Evolutionary conservation across 2,888 invertebrate species (phyloP), one percentile per base, ranked within the genome.

Genomic region (Cryptophagus acutangulus): DNA sequence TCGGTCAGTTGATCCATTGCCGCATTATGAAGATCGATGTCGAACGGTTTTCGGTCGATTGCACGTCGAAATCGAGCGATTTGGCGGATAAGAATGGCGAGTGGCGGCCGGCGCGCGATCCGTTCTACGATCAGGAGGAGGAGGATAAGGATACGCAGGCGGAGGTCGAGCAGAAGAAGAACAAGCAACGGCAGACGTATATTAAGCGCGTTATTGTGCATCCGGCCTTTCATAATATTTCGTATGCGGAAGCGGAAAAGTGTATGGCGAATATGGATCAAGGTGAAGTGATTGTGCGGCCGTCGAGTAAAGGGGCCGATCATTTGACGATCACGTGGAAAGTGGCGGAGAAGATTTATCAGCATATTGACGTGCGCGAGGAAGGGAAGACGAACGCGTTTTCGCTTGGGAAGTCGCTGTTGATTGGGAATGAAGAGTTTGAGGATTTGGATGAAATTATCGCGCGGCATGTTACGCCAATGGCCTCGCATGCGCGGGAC

Each of bases 371-470:
- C 65, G 84, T 99, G 0, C 76, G 85, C 33, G 99, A 99, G 69
- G 89, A 94, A 63, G 92, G 92, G 9, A 99, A 99, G 72, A 88
- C 91, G 62, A 96, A 97, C 65, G 87, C 89, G 0, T 99, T 96
- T 66, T 93, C 94, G 39, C 73, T 99, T 52, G 97, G 97, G 36
- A 81, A 81, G 58, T 79, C 81, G 3, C 74, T 97, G 8, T 86
- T 84, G 82, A 97, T 97, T 55, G 84, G 83, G 20, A 82, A 78
- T 45, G 90, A 95, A 59, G 94, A 95, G 62, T 99, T 93, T 69
- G 99, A 99, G 72, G 99, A 99, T 71, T 73, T 99, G 18, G 99
- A 99, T 69, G 99, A 99, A 82, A 99, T 99, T 44, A 90, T 99
- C 39, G 96, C 97, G 0, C 81, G 97, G 8, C 82, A 93, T 70